Conservation (phyloP, 1,140 invertebrate species). For the Colletes gigas region DNA sequence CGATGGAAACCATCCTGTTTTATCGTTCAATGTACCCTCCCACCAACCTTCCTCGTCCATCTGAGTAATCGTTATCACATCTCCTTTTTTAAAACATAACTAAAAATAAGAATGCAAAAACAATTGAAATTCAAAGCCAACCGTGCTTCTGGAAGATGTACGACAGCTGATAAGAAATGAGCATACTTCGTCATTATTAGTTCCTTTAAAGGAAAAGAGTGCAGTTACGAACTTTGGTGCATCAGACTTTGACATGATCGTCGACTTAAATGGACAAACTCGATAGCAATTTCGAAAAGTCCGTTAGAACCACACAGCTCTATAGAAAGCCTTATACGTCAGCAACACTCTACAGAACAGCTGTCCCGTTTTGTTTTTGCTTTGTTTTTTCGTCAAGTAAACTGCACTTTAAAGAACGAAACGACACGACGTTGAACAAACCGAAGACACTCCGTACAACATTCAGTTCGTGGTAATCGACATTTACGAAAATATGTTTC, state of each 20-base stretch:
- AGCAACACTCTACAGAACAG: too few species aligned
- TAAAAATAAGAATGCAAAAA: slow-evolving; percentile 75
- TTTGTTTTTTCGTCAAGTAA: not conserved
- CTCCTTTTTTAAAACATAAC: slow-evolving; percentile 97
- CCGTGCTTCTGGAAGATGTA: too few species aligned
- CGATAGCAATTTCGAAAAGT: too few species aligned
- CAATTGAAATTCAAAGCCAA: not conserved
- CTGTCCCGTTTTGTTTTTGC: too few species aligned
- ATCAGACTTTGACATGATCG: slow-evolving; percentile 75
- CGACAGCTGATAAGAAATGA: not conserved
- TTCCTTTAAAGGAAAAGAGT: slow-evolving; percentile 95
- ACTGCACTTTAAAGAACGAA: not conserved
- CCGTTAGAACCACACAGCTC: not conserved
- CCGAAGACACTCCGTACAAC: not conserved
- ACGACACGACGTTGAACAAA: not conserved
- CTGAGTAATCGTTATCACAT: slow-evolving; percentile 96
- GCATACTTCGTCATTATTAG: slow-evolving; percentile 97
- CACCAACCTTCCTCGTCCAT: slow-evolving; percentile 96
- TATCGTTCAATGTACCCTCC: slow-evolving; percentile 97
- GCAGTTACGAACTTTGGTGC: slow-evolving; percentile 92
- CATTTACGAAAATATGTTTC: not conserved
- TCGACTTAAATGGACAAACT: not conserved
- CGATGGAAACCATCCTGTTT: slow-evolving; percentile 99
- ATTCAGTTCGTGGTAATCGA: not conserved
- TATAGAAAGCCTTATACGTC: not conserved